These are phyloP conservation scores for Drosophila rellima DNA, from an alignment of 2,888 invertebrate species.

Conservation along the genomic window DNA sequence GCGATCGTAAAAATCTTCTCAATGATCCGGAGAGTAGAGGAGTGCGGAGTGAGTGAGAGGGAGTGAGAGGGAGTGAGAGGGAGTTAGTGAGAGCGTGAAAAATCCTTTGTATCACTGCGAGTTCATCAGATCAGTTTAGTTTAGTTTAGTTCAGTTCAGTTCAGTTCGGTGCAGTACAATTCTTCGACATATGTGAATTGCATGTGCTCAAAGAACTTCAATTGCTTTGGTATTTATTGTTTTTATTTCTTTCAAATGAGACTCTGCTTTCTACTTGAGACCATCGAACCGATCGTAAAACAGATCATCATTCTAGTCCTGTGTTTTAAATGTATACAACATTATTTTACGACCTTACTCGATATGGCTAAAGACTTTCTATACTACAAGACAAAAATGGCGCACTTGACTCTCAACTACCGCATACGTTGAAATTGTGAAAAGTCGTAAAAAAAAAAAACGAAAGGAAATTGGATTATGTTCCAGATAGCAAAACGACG, in stretches of 20 bases:
- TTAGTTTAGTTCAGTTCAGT: not conserved
- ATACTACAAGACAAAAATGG: constrained; percentile 53
- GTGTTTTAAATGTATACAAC: constrained; percentile 77
- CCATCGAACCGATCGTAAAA: constrained; percentile 63
- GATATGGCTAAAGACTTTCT: constrained; percentile 71
- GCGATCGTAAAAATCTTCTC: constrained; percentile 73
- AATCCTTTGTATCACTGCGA: constrained; percentile 66
- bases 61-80: constrained; percentile 8
- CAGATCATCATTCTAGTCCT: constrained; percentile 62
- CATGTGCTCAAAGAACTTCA: constrained; percentile 50
- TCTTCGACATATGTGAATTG: constrained; percentile 50
- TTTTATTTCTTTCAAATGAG: constrained; percentile 80
- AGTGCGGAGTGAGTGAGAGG: constrained; percentile 7
- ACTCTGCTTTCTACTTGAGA: constrained; percentile 60
- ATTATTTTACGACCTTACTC: constrained; percentile 71
- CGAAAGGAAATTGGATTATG: constrained; percentile 63
- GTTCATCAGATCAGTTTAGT: constrained; percentile 33
- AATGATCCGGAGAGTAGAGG: constrained; percentile 6
- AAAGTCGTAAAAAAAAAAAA: constrained; percentile 59
- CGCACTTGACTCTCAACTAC: constrained; percentile 67
- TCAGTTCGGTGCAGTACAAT: not conserved
- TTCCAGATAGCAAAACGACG: constrained; percentile 58
- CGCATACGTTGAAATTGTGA: constrained; percentile 14
- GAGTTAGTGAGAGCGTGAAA: constrained; percentile 67
- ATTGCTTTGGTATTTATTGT: constrained; percentile 73